Conservation (phyloP, 1,140 invertebrate species). For the Tetranychus cinnabarinus region DNA sequence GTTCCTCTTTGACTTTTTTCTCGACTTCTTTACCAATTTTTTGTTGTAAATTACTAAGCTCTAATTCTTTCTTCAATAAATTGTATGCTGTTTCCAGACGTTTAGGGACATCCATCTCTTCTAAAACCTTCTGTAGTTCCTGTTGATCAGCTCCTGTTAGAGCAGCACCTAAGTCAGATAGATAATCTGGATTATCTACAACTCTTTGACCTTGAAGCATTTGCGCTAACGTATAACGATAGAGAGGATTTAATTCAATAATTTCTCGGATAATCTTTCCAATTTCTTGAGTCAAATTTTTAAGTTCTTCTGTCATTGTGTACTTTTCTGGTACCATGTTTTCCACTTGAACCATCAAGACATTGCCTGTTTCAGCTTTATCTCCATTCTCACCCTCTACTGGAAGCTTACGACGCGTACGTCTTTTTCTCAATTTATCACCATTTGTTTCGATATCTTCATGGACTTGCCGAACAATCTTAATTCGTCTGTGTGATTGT, state of each 20-base stretch:
- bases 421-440: neutral
- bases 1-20: constrained; percentile 95
- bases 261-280: constrained; percentile 95
- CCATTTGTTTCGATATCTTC: constrained; percentile 7
- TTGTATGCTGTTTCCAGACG: constrained; percentile 64
- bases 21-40: constrained; percentile 89
- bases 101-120: constrained; percentile 84
- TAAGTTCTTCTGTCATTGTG: constrained; percentile 76
- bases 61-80: constrained; percentile 88
- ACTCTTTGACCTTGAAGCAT: constrained; percentile 84
- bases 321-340: constrained; percentile 77
- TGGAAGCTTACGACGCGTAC: constrained; percentile 20
- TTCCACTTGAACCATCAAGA: constrained; percentile 84
- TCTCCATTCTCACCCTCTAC: neutral
- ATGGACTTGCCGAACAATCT: constrained; percentile 12
- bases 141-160: constrained; percentile 70
- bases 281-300: constrained; percentile 81
- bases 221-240: constrained; percentile 61
- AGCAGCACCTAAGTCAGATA: constrained; percentile 86
- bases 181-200: constrained; percentile 93
- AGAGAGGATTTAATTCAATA: constrained; percentile 81
- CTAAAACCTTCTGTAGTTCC: constrained; percentile 78
- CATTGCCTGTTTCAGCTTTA: constrained; percentile 13
- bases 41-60: constrained; percentile 84
- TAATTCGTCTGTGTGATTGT: constrained; percentile 51